A percentile compares a stretch with the other conserved stretches of the same genome.
phyloP scores from a whole-genome alignment of 1,140 invertebrate genomes.

The Riptortus pedestris region DNA sequence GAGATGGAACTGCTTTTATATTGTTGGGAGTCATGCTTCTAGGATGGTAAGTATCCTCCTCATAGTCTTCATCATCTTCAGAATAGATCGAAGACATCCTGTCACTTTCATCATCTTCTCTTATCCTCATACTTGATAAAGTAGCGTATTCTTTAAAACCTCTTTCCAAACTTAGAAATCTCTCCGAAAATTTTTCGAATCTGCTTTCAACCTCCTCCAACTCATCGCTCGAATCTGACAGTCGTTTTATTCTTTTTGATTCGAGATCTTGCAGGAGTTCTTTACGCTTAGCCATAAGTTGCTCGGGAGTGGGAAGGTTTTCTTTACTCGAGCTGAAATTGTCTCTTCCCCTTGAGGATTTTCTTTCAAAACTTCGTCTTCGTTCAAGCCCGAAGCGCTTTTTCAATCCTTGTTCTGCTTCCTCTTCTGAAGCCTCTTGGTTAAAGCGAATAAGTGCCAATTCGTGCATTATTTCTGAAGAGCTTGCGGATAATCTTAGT shows the following conservation, averaged over 20 bases:
- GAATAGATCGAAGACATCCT: slow-evolving; percentile 2
- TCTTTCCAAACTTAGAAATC: slow-evolving; percentile 26
- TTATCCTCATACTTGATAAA: slow-evolving; percentile 7
- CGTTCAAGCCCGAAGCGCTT: slow-evolving; percentile 28
- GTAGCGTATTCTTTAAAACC: slow-evolving; percentile 35
- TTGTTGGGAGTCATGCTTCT: slow-evolving; percentile 26
- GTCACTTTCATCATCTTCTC: slow-evolving; percentile 7
- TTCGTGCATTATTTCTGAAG: slow-evolving; percentile 67
- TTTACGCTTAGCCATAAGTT: slow-evolving; percentile 7
- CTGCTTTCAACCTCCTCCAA: slow-evolving; percentile 26
- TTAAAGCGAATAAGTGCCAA: slow-evolving; percentile 66
- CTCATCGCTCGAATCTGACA: slow-evolving; percentile 21
- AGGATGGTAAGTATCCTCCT: slow-evolving; percentile 33
- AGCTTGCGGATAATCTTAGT: slow-evolving; percentile 61
- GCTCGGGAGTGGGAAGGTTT: slow-evolving; percentile 9
- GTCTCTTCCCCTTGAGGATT: slow-evolving; percentile 1
- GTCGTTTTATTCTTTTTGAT: not conserved
- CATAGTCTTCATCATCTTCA: slow-evolving; percentile 26
- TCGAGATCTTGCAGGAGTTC: not conserved
- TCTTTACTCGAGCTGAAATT: slow-evolving; percentile 16
- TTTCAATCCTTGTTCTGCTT: slow-evolving; percentile 44
- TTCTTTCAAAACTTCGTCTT: slow-evolving; percentile 29
- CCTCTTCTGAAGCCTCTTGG: slow-evolving; percentile 57
- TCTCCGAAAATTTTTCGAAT: slow-evolving; percentile 35
- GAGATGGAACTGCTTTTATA: not conserved